Evolutionary conservation across 2,797 vertebrate species (phyloP).

Genomic region (Gymnocypris eckloni): DNA sequence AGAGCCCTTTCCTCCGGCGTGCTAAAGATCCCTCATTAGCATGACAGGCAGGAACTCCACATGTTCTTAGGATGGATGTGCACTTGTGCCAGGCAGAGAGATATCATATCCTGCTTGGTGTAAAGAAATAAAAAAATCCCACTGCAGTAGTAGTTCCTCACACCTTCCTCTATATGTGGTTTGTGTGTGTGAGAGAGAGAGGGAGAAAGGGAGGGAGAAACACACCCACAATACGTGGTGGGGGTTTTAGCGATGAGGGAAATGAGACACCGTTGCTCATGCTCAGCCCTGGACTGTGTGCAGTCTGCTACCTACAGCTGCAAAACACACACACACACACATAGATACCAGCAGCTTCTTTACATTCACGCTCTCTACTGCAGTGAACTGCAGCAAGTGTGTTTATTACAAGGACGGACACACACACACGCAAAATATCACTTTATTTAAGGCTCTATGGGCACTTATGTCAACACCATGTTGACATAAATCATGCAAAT

Average conservation of each 20-base stretch:
- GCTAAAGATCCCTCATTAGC: constrained; percentile 31
- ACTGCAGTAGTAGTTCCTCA: constrained; percentile 24
- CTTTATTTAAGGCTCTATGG: background rate
- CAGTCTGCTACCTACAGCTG: constrained; percentile 26
- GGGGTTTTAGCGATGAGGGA: constrained; percentile 28
- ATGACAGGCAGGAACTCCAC: constrained; percentile 24
- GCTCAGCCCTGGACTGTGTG: constrained; percentile 42
- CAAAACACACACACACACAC: constrained; percentile 14
- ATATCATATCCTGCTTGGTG: constrained; percentile 35
- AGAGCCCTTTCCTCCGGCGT: constrained; percentile 17
- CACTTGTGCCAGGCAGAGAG: constrained; percentile 7
- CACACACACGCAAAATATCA: background rate
- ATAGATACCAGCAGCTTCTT: background rate
- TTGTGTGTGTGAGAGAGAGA: background rate
- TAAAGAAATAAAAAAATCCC: constrained; percentile 25
- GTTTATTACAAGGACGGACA: constrained; percentile 27
- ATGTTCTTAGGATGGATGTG: constrained; percentile 37
- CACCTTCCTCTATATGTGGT: constrained; percentile 28
- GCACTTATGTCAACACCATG: background rate
- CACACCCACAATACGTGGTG: constrained; percentile 30
- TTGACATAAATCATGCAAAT: background rate
- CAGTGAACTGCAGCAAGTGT: constrained; percentile 31
- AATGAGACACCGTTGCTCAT: constrained; percentile 43
- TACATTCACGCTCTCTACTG: constrained; percentile 39
- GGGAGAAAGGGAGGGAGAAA: background rate